These are phyloP conservation scores for Engraulis encrasicolus DNA, from an alignment of 2,113 vertebrate genomes.

Conservation along the genomic window DNA sequence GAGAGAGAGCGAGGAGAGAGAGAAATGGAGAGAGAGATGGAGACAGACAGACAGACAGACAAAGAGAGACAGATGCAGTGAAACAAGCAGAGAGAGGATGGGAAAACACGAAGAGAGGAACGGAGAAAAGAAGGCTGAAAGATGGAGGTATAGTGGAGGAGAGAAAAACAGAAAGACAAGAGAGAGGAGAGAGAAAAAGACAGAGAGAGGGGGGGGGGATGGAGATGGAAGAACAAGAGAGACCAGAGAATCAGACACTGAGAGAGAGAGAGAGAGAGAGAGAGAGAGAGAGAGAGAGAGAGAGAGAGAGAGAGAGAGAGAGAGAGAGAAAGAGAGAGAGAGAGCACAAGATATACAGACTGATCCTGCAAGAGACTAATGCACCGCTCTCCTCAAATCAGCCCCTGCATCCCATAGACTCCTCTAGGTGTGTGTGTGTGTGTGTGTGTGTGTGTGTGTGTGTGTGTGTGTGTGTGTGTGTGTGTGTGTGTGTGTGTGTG, in stretches of 20 bases:
- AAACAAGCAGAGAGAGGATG: no score
- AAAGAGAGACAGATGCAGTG: not conserved
- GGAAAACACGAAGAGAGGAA: no score
- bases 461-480: not conserved
- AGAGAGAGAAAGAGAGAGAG: not conserved
- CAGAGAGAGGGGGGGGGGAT: no score
- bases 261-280: not conserved
- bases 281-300: no score
- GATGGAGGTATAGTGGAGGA: not conserved
- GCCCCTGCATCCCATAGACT: not conserved
- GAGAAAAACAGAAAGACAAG: not conserved
- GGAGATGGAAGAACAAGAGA: not conserved
- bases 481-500: not conserved
- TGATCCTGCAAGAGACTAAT: constrained; percentile 4
- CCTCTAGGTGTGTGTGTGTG: not conserved
- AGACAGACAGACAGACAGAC: not conserved
- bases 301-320: not conserved
- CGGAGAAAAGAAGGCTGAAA: not conserved
- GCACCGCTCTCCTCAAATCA: not conserved
- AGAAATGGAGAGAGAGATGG: not conserved
- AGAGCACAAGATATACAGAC: no score
- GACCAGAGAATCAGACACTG: no score
- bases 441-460: constrained; percentile 14
- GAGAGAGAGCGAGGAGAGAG: not conserved
- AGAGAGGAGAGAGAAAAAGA: not conserved